Percentiles rank a stretch among this genome's conserved stretches.
phyloP scores from a whole-genome alignment of 2,888 invertebrate species.

The Drosophila kanekoi region DNA sequence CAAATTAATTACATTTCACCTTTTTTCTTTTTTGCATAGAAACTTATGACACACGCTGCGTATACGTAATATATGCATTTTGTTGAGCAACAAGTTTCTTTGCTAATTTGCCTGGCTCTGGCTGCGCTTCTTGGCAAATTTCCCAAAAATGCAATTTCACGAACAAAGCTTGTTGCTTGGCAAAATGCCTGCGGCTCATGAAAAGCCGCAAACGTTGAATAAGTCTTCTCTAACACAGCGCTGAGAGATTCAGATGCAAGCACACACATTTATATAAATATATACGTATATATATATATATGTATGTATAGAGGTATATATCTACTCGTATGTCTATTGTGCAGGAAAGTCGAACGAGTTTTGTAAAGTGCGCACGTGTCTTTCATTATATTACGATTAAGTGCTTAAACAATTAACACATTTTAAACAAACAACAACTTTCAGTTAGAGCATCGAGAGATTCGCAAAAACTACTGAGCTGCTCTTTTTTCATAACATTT shows the following conservation, averaged over 20 bases:
- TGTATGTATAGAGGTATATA: not conserved
- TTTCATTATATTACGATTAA: constrained; percentile 54
- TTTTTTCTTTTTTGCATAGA: not conserved
- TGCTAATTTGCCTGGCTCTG: not conserved
- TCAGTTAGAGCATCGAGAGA: constrained; percentile 2
- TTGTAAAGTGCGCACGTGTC: constrained; percentile 52
- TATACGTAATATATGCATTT: constrained; percentile 19
- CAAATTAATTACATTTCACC: not conserved
- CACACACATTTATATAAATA: not conserved
- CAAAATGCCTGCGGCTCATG: constrained; percentile 29
- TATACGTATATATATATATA: not conserved
- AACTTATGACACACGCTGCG: constrained; percentile 6
- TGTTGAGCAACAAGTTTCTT: constrained; percentile 26
- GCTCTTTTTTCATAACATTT: no score
- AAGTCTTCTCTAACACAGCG: constrained; percentile 23
- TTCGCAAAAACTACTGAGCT: no score
- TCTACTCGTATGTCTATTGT: constrained; percentile 36
- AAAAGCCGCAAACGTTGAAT: constrained; percentile 25
- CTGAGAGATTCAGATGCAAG: constrained; percentile 1
- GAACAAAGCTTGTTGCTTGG: constrained; percentile 28
- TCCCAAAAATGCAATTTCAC: constrained; percentile 19
- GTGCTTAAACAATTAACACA: constrained; percentile 55
- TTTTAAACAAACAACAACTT: constrained; percentile 25
- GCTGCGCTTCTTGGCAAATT: constrained; percentile 22
- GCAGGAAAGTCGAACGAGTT: constrained; percentile 42